phyloP scores from a whole-genome alignment of 2,888 invertebrate genomes.

The Sarcophaga caerulescens region DNA sequence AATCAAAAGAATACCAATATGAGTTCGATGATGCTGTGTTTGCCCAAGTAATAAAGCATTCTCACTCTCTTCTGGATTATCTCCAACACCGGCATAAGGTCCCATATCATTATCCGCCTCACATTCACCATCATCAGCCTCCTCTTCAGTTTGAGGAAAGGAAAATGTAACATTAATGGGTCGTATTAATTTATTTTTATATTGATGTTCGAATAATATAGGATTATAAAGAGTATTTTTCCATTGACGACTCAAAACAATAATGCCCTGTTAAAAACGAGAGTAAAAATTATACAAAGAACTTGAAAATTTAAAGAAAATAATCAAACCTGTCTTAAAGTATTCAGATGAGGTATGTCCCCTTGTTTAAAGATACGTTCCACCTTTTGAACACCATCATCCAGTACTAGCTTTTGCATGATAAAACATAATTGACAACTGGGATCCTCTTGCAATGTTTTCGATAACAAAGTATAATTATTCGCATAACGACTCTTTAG shows the following conservation, averaged over 20 bases:
- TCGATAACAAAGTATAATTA: conserved; percentile 92
- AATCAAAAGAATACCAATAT: conserved; percentile 81
- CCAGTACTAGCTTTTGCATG: conserved; percentile 90
- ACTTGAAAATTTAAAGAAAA: conserved; percentile 6
- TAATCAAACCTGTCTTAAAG: conserved; percentile 88
- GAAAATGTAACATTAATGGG: conserved; percentile 95
- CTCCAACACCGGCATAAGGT: conserved; percentile 77
- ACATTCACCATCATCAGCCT: conserved; percentile 80
- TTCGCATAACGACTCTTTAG: conserved; percentile 91
- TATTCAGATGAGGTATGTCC: conserved; percentile 93
- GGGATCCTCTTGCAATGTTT: conserved; percentile 96
- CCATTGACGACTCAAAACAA: conserved; percentile 97
- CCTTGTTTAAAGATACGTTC: conserved; percentile 92
- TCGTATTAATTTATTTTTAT: conserved; percentile 90
- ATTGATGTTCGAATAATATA: conserved; percentile 92
- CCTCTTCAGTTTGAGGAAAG: conserved; percentile 90
- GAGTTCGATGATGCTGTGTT: conserved; percentile 81
- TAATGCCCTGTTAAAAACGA: conserved; percentile 88
- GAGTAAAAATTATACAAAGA: background rate
- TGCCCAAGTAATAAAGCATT: conserved; percentile 81
- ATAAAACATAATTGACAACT: conserved; percentile 96
- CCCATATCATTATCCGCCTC: conserved; percentile 78
- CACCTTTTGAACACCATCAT: conserved; percentile 88
- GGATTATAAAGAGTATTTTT: conserved; percentile 97
- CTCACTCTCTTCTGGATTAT: conserved; percentile 81